Conservation (phyloP, 1,140 invertebrate species). For the Bicyclus anynana region DNA sequence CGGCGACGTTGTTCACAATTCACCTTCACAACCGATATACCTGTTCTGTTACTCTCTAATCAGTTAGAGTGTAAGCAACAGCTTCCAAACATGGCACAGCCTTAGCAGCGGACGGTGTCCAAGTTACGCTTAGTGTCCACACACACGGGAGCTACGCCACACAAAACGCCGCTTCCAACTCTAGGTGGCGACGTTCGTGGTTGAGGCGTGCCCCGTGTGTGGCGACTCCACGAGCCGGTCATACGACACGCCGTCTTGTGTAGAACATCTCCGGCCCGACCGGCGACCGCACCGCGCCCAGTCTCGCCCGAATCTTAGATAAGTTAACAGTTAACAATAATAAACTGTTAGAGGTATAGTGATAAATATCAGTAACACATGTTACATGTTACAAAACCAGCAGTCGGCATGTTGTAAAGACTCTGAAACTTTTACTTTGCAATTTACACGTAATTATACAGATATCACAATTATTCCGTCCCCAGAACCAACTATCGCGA, state of each 20-base stretch:
- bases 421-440: constrained; percentile 58
- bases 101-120: too few relatives aligned
- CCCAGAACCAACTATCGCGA: constrained; percentile 17
- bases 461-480: constrained; percentile 62
- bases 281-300: constrained; percentile 15
- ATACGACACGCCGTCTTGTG: too few relatives aligned
- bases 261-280: too few relatives aligned
- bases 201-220: too few relatives aligned
- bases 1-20: too few relatives aligned
- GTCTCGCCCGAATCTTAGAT: constrained; percentile 32
- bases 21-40: too few relatives aligned
- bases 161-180: too few relatives aligned
- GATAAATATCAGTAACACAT: constrained; percentile 62
- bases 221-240: too few relatives aligned
- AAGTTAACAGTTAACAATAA: constrained; percentile 71
- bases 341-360: constrained; percentile 65
- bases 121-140: too few relatives aligned
- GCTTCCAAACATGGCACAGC: too few relatives aligned
- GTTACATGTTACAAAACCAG: constrained; percentile 54
- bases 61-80: neutral
- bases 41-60: neutral
- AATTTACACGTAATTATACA: constrained; percentile 31
- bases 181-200: too few relatives aligned
- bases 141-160: too few relatives aligned
- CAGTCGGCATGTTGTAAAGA: constrained; percentile 65